These are phyloP conservation scores for Bombus consobrinus DNA, from an alignment of 1,140 invertebrate species.

Conservation along the genomic window DNA sequence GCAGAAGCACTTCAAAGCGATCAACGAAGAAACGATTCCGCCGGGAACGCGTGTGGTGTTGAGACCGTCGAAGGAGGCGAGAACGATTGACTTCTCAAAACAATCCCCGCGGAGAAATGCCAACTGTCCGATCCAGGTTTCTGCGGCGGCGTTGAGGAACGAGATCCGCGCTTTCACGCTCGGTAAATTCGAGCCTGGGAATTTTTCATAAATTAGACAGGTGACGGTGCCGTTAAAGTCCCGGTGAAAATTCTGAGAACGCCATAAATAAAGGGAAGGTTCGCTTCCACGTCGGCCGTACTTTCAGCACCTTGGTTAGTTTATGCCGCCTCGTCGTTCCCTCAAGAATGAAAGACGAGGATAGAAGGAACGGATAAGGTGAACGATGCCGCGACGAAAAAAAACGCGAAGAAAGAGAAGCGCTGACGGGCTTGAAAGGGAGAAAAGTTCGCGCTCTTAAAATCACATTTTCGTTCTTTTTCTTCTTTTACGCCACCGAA, in stretches of 20 bases:
- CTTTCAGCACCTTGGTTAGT: constrained; percentile 59
- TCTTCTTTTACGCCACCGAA: constrained; percentile 24
- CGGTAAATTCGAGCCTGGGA: constrained; percentile 65
- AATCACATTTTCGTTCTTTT: constrained; percentile 54
- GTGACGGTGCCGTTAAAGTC: constrained; percentile 66
- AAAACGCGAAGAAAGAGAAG: background rate
- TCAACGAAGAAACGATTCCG: background rate
- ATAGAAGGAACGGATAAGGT: constrained; percentile 27
- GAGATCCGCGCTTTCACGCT: constrained; percentile 61
- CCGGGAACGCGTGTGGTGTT: background rate
- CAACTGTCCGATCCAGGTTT: constrained; percentile 21
- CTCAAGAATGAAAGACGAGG: constrained; percentile 23
- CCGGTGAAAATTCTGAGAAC: constrained; percentile 64
- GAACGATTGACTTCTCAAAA: constrained; percentile 50
- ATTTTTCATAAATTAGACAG: constrained; percentile 72
- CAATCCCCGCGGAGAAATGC: constrained; percentile 45
- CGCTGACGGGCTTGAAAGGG: background rate
- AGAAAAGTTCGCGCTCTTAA: constrained; percentile 59
- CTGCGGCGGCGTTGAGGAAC: background rate
- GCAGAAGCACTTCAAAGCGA: constrained; percentile 19
- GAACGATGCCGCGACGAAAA: background rate
- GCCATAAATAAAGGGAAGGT: constrained; percentile 66
- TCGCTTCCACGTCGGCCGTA: constrained; percentile 44
- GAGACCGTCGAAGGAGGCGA: constrained; percentile 24
- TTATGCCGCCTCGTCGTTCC: constrained; percentile 35